These are phyloP conservation scores for Tribolium madens DNA, from an alignment of 1,140 invertebrate species.

Conservation along the genomic window DNA sequence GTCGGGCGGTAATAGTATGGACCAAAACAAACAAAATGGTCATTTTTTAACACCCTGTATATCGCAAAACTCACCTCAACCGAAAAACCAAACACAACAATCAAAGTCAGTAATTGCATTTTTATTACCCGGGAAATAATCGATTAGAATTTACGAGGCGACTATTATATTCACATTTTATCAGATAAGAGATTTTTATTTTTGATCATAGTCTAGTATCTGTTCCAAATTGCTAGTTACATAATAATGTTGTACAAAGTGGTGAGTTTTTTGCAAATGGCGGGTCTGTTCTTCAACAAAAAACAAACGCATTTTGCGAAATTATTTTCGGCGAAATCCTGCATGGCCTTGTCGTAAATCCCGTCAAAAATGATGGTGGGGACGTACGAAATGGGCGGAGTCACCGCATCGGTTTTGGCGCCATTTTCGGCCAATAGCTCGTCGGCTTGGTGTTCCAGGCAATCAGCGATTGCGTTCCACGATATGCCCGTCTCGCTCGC, in stretches of 20 bases:
- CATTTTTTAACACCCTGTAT: background rate
- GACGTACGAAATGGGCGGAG: slow-evolving; percentile 70
- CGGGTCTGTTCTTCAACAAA: slow-evolving; percentile 39
- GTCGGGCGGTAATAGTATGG: too few species aligned
- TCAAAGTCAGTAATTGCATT: background rate
- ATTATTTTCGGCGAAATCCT: slow-evolving; percentile 35
- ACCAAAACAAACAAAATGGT: too few species aligned
- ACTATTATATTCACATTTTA: too few species aligned
- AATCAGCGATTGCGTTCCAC: slow-evolving; percentile 61
- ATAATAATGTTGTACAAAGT: background rate
- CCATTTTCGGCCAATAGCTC: slow-evolving; percentile 69
- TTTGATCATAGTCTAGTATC: too few species aligned
- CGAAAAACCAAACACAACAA: background rate
- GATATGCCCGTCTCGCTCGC: slow-evolving; percentile 62
- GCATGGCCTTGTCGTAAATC: slow-evolving; percentile 44
- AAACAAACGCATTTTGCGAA: slow-evolving; percentile 43
- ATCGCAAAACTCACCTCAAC: background rate
- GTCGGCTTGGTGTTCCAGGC: slow-evolving; percentile 65
- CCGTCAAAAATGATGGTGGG: slow-evolving; percentile 73
- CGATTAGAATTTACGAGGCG: too few species aligned
- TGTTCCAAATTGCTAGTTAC: too few species aligned
- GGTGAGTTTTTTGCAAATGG: background rate
- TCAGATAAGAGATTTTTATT: too few species aligned
- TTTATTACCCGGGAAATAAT: too few species aligned
- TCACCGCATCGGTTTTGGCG: slow-evolving; percentile 68